Evolutionary conservation across 2,888 invertebrate genomes (phyloP).

Genomic region (Pristionchus japonicus): DNA sequence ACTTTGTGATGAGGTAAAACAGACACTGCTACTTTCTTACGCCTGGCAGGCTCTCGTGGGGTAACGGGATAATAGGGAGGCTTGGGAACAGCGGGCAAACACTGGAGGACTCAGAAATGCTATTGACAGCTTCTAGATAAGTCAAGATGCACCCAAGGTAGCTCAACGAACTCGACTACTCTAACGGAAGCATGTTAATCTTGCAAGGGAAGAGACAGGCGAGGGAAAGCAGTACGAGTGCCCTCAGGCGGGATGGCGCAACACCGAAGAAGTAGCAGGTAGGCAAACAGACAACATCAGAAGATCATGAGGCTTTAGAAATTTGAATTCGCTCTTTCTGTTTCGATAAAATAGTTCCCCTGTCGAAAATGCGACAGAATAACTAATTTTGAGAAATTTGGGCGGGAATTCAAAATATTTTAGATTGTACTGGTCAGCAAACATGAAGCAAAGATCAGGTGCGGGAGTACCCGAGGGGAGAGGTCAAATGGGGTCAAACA

Average conservation of each 20-base stretch:
- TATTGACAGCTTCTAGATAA: too few relatives aligned
- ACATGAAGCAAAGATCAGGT: neutral
- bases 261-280: neutral
- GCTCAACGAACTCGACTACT: neutral
- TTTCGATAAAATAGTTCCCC: neutral
- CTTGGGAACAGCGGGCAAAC: neutral
- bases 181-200: neutral
- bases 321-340: neutral
- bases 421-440: neutral
- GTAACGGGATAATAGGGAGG: neutral
- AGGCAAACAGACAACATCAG: neutral
- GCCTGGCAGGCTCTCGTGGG: neutral
- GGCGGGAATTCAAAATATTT: neutral
- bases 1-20: too few relatives aligned
- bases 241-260: neutral
- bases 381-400: neutral
- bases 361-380: neutral
- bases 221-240: conserved; percentile 5
- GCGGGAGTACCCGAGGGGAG: neutral
- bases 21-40: neutral
- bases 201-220: neutral
- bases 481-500: neutral
- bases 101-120: neutral
- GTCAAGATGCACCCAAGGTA: too few relatives aligned
- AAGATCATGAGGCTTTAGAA: neutral